Evolutionary conservation across 2,888 invertebrate species (phyloP).

Genomic region (Blastobasis lacticolella): DNA sequence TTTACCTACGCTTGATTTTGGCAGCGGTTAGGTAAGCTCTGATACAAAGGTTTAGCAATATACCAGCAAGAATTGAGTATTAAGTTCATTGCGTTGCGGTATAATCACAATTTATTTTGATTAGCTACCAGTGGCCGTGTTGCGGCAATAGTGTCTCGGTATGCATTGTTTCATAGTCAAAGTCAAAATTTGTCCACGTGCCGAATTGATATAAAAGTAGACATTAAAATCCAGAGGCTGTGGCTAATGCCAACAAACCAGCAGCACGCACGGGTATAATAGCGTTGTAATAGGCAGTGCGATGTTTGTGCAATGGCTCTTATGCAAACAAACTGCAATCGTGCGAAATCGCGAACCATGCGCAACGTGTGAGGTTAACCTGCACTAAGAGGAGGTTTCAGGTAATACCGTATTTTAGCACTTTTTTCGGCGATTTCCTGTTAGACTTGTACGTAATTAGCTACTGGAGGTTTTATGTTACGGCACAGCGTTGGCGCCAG

Average conservation of each 20-base stretch:
- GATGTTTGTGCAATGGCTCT: conserved; percentile 57
- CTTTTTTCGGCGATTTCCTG: too few species aligned
- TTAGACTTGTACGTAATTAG: too few species aligned
- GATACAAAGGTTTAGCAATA: background rate
- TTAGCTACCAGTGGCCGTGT: background rate
- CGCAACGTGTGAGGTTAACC: conserved; percentile 37
- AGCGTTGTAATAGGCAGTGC: conserved; percentile 43
- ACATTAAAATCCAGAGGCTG: conserved; percentile 27
- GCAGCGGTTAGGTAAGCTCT: background rate
- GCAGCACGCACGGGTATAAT: conserved; percentile 61
- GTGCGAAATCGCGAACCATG: conserved; percentile 53
- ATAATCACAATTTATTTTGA: background rate
- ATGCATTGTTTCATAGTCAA: background rate
- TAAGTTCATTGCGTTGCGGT: background rate
- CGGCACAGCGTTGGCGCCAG: conserved; percentile 19
- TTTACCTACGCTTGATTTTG: background rate
- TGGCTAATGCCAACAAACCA: conserved; percentile 33
- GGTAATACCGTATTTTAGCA: too few species aligned
- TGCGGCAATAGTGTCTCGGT: background rate
- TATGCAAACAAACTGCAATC: conserved; percentile 67
- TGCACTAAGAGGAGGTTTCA: background rate
- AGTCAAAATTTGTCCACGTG: background rate
- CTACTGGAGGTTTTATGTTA: too few species aligned
- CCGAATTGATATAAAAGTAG: conserved; percentile 36
- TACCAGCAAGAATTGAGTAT: background rate